Percentiles rank a stretch among this genome's conserved stretches.
These are phyloP conservation scores for Trichonephila clavata DNA, from an alignment of 1,140 invertebrate species.

Conservation along the genomic window DNA sequence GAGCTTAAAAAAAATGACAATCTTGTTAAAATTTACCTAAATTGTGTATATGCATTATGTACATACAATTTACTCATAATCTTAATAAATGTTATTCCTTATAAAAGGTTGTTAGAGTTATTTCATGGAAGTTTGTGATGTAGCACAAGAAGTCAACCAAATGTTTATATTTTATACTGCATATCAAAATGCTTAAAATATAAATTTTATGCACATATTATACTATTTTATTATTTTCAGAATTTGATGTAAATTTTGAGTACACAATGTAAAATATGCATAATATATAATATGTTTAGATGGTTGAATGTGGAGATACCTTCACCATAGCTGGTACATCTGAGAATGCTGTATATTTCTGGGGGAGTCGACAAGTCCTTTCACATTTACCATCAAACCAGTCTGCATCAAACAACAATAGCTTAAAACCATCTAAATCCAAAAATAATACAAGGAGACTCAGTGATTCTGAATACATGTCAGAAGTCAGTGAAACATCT, in stretches of 20 bases:
- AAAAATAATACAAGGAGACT: slow-evolving; percentile 3
- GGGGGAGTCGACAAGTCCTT: slow-evolving; percentile 84
- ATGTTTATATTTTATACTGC: too few species aligned
- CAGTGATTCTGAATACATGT: slow-evolving; percentile 64
- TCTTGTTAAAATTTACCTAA: too few species aligned
- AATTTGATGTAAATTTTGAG: background rate
- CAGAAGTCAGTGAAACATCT: slow-evolving; percentile 58
- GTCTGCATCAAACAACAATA: background rate
- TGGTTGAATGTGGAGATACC: slow-evolving; percentile 85
- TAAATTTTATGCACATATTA: too few species aligned
- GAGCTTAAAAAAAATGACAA: too few species aligned
- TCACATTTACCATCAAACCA: slow-evolving; percentile 21
- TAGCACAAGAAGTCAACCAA: too few species aligned
- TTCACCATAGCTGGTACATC: slow-evolving; percentile 86
- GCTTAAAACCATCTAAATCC: slow-evolving; percentile 24
- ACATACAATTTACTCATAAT: too few species aligned
- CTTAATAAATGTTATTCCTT: too few species aligned
- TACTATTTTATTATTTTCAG: background rate
- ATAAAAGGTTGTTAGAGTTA: too few species aligned
- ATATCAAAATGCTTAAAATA: too few species aligned
- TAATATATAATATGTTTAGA: slow-evolving; percentile 79
- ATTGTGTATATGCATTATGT: too few species aligned
- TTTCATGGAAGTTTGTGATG: too few species aligned
- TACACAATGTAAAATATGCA: too few species aligned
- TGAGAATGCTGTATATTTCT: slow-evolving; percentile 87